These are phyloP conservation scores for Caenorhabditis latens DNA, from an alignment of 1,140 invertebrate genomes.

Conservation along the genomic window DNA sequence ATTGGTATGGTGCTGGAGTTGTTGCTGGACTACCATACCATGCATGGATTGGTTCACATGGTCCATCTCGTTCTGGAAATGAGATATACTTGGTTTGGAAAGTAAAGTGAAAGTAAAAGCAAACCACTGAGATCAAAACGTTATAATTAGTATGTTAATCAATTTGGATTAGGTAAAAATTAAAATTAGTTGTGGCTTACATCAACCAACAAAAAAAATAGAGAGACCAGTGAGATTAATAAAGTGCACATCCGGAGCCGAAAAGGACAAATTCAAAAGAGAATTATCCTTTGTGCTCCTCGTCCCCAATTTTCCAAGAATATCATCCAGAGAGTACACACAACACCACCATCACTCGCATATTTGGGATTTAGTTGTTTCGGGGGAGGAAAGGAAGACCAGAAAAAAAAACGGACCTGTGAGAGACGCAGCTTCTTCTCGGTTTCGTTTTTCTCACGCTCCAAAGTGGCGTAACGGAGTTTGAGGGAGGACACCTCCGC, in stretches of 20 bases:
- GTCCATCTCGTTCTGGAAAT: constrained; percentile 71
- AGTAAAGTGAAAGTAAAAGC: neutral
- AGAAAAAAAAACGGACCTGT: constrained; percentile 77
- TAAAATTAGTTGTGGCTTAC: neutral
- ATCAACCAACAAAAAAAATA: neutral
- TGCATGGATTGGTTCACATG: constrained; percentile 69
- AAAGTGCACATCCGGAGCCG: constrained; percentile 1
- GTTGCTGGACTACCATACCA: constrained; percentile 62
- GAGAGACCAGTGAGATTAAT: neutral
- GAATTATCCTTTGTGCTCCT: neutral
- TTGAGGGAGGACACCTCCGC: constrained; percentile 90
- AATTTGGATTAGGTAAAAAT: neutral
- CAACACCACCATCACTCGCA: constrained; percentile 76
- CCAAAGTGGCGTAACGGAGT: constrained; percentile 85
- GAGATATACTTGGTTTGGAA: neutral
- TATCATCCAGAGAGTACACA: constrained; percentile 55
- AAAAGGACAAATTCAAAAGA: neutral
- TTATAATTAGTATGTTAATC: neutral
- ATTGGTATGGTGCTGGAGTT: constrained; percentile 48
- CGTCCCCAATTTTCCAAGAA: constrained; percentile 31
- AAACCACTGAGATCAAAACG: neutral
- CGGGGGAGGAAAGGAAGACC: neutral
- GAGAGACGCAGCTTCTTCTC: constrained; percentile 80
- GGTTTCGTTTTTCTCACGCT: constrained; percentile 86
- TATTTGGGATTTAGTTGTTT: neutral